phyloP scores from a whole-genome alignment of 2,797 vertebrate genomes.

The Onychomys arenicola region DNA sequence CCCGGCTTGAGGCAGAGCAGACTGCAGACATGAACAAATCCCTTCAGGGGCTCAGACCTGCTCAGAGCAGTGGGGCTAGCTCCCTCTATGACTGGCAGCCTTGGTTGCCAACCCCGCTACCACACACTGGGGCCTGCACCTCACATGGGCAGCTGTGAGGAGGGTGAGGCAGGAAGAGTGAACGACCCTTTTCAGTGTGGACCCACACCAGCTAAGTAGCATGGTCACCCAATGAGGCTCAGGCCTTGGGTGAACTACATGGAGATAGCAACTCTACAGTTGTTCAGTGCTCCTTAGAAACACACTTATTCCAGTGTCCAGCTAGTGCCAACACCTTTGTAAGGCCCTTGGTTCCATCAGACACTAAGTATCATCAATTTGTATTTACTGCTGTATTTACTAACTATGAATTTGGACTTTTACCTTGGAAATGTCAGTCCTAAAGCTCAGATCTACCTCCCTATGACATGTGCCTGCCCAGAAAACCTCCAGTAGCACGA shows the following conservation, averaged over 20 bases:
- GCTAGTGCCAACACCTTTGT: background rate
- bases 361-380: accelerated
- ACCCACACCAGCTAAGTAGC: no score
- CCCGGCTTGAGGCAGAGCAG: background rate
- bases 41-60: no score
- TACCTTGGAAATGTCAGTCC: no score
- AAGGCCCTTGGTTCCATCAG: background rate
- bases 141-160: background rate
- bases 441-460: background rate
- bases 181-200: no score
- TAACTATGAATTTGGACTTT: background rate
- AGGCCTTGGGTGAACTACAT: background rate
- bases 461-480: background rate
- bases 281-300: background rate
- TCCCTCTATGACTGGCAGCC: background rate
- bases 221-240: background rate
- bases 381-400: accelerated
- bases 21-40: background rate
- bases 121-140: background rate
- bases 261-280: background rate
- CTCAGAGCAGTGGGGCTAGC: background rate
- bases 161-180: background rate
- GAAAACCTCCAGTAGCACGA: background rate
- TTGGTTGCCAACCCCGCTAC: accelerated
- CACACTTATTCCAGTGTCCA: background rate